Percentiles rank a stretch among this genome's conserved stretches.
These are phyloP conservation scores for Artemisiospiza belli DNA, from an alignment of 2,113 vertebrate species.

Conservation along the genomic window DNA sequence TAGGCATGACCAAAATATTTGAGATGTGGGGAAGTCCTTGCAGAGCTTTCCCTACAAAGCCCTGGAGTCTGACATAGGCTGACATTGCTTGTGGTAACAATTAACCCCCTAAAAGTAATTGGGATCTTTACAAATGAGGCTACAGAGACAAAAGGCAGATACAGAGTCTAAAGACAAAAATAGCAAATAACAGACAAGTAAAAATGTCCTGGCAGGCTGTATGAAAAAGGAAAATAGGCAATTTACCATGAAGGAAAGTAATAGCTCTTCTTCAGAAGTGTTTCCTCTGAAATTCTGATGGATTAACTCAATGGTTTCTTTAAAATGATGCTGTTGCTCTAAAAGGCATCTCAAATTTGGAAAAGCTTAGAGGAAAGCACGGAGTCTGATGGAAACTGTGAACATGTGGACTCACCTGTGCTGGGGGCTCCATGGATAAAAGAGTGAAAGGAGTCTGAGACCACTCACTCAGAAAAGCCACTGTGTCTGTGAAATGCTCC, in stretches of 20 bases:
- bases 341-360: background rate
- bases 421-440: background rate
- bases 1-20: background rate
- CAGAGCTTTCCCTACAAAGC: background rate
- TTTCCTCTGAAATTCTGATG: background rate
- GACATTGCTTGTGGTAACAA: background rate
- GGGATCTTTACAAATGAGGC: background rate
- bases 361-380: background rate
- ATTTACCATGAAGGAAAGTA: background rate
- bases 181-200: background rate
- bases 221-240: background rate
- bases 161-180: background rate
- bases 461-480: background rate
- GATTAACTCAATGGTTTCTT: background rate
- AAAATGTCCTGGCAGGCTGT: background rate
- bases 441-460: background rate
- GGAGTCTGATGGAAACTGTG: background rate
- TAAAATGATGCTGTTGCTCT: background rate
- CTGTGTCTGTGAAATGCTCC: background rate
- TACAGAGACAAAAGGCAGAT: background rate
- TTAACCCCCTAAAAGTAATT: background rate
- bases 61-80: background rate
- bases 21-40: background rate
- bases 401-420: background rate
- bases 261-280: background rate